phyloP scores from a whole-genome alignment of 2,888 invertebrate species.

The Muschampia plurimacula region DNA sequence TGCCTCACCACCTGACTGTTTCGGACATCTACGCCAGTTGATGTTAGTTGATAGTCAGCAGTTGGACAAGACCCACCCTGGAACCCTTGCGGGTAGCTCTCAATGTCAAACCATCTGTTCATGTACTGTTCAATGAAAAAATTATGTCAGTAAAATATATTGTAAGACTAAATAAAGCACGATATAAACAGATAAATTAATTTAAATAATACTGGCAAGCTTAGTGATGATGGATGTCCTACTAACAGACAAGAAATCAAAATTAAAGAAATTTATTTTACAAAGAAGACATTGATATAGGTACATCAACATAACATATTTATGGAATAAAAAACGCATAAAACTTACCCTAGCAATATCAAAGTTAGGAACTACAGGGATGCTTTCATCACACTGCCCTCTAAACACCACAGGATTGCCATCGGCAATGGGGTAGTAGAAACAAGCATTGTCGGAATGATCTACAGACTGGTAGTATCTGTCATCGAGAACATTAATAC shows the following conservation, averaged over 20 bases:
- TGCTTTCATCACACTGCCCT: slow-evolving; percentile 67
- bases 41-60: slow-evolving; percentile 59
- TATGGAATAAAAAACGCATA: too few relatives aligned
- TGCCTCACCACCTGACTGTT: slow-evolving; percentile 69
- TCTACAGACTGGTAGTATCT: slow-evolving; percentile 56
- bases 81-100: slow-evolving; percentile 69
- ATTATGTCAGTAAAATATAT: too few relatives aligned
- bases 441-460: slow-evolving; percentile 62
- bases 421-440: slow-evolving; percentile 60
- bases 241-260: too few relatives aligned
- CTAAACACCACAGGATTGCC: slow-evolving; percentile 58
- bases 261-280: too few relatives aligned
- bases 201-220: too few relatives aligned
- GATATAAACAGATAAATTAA: too few relatives aligned
- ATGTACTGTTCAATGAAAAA: slow-evolving; percentile 55
- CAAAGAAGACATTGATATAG: too few relatives aligned
- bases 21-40: slow-evolving; percentile 56
- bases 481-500: slow-evolving; percentile 57
- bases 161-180: too few relatives aligned
- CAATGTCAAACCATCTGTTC: slow-evolving; percentile 68
- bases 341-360: slow-evolving; percentile 51
- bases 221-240: too few relatives aligned
- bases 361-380: slow-evolving; percentile 59
- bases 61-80: slow-evolving; percentile 68
- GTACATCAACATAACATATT: too few relatives aligned